Evolutionary conservation across 2,888 invertebrate genomes (phyloP).

Genomic region (Mayetiola destructor): DNA sequence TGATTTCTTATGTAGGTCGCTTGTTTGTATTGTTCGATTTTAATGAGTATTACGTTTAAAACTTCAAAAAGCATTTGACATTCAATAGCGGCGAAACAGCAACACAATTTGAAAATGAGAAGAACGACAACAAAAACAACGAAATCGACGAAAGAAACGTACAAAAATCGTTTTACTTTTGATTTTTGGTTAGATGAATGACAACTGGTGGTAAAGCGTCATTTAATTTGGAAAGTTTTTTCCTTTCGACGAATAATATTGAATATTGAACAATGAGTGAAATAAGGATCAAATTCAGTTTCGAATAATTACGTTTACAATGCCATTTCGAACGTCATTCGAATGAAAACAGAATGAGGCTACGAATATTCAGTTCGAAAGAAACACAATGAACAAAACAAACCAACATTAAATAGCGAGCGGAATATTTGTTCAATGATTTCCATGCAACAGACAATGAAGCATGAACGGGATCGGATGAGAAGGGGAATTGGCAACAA

Average conservation of each 20-base stretch:
- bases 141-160: too few species aligned
- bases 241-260: background rate
- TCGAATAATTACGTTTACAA: background rate
- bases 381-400: too few species aligned
- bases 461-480: too few species aligned
- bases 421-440: background rate
- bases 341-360: background rate
- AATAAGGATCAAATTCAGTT: too few species aligned
- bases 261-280: background rate
- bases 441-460: background rate
- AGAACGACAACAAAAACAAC: too few species aligned
- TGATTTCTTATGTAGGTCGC: background rate
- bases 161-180: too few species aligned
- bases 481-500: too few species aligned
- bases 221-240: background rate
- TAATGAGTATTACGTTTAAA: background rate
- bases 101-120: slow-evolving; percentile 1
- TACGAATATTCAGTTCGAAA: background rate
- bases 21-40: slow-evolving; percentile 7
- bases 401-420: too few species aligned
- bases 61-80: background rate
- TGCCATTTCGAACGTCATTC: background rate
- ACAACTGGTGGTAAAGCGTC: background rate
- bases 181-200: background rate
- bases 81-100: background rate